Evolutionary conservation across 2,888 invertebrate genomes (phyloP).

Genomic region (Sarcophaga variegata): DNA sequence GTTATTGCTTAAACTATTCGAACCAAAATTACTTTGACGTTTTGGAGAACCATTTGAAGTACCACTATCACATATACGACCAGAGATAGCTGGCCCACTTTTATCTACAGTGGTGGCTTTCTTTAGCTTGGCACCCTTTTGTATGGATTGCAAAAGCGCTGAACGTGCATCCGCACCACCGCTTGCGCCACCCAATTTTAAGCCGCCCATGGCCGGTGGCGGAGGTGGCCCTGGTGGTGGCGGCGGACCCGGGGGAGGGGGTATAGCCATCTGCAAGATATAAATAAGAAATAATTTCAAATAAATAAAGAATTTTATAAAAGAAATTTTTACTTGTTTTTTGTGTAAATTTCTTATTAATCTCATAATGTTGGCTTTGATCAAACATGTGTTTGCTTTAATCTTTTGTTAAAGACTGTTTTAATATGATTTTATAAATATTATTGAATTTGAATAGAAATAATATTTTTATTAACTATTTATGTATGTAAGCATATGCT

Average conservation of each 20-base stretch:
- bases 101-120: conserved; percentile 95
- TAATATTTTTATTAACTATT: conserved; percentile 9
- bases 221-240: conserved; percentile 87
- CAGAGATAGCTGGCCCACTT: conserved; percentile 90
- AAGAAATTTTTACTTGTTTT: conserved; percentile 51
- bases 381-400: conserved; percentile 43
- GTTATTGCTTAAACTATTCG: conserved; percentile 70
- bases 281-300: background rate
- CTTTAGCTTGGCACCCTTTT: conserved; percentile 90
- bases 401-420: conserved; percentile 41
- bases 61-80: conserved; percentile 82
- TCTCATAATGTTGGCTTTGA: conserved; percentile 25
- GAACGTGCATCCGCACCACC: conserved; percentile 85
- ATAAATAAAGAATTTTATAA: background rate
- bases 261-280: conserved; percentile 82
- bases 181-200: conserved; percentile 77
- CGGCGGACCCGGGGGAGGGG: conserved; percentile 84
- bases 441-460: conserved; percentile 22
- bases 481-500: background rate
- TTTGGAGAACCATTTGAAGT: conserved; percentile 68
- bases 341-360: conserved; percentile 45
- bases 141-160: conserved; percentile 90
- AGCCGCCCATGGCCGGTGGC: conserved; percentile 82
- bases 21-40: conserved; percentile 66
- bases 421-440: background rate